A percentile compares a stretch with the other conserved stretches of the same genome.
phyloP scores from a whole-genome alignment of 2,113 vertebrate species.

The Saimiri boliviensis region DNA sequence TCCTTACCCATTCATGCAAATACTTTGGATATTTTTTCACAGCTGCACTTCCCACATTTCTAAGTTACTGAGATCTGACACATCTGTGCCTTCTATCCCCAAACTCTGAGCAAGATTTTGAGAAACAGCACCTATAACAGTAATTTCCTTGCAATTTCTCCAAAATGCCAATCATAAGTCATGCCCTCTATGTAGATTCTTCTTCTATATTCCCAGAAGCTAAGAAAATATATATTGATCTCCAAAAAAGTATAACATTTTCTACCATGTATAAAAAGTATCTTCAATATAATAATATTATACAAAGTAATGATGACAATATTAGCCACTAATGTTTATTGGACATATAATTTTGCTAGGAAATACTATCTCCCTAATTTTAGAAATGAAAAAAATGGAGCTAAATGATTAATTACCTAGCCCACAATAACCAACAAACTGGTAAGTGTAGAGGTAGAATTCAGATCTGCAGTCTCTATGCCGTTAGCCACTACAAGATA shows the following conservation, averaged over 20 bases:
- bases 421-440: neutral
- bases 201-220: neutral
- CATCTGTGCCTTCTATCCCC: neutral
- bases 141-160: neutral
- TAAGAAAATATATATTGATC: neutral
- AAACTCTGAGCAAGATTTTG: neutral
- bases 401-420: neutral
- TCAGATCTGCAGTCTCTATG: neutral
- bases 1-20: neutral
- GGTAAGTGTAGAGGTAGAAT: neutral
- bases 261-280: neutral
- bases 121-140: neutral
- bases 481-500: neutral
- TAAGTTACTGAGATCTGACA: neutral
- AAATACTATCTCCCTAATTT: neutral
- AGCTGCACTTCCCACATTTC: neutral
- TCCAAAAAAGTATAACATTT: neutral
- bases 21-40: neutral
- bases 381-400: slow-evolving; percentile 9
- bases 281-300: neutral
- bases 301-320: neutral
- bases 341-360: neutral
- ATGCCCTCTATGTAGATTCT: neutral
- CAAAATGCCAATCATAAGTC: neutral
- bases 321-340: neutral